Percentiles rank a stretch among this genome's conserved stretches.
Conservation (phyloP, 2,113 vertebrate species). For the Tyto alba region DNA sequence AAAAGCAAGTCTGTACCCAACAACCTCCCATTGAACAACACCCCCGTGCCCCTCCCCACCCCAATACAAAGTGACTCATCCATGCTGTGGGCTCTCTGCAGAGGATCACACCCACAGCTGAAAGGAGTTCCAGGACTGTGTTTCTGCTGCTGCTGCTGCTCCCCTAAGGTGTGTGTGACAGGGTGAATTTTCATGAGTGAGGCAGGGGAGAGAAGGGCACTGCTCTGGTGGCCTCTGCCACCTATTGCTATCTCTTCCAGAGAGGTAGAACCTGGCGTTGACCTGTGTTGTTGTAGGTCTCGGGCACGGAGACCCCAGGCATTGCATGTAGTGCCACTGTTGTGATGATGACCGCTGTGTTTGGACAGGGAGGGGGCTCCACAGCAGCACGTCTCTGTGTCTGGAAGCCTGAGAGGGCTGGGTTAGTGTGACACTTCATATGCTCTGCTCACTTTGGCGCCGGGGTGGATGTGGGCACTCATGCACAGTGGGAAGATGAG, state of each 20-base stretch:
- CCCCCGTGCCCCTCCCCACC: too few species aligned
- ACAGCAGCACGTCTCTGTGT: too few species aligned
- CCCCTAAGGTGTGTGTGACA: rapidly evolving
- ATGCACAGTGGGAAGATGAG: rapidly evolving
- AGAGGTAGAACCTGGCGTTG: background rate
- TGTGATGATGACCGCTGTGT: background rate
- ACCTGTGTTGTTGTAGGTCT: rapidly evolving
- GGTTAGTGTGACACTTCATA: background rate
- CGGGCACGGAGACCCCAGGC: background rate
- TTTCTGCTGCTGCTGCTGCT: background rate
- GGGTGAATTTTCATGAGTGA: background rate
- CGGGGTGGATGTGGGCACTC: background rate
- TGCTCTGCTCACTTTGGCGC: background rate
- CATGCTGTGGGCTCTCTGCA: background rate
- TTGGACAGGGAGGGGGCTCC: too few species aligned
- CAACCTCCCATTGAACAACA: background rate
- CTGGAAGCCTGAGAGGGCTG: background rate
- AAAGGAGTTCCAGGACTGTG: background rate
- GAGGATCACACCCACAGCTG: background rate
- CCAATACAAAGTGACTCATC: too few species aligned
- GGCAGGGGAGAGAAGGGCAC: background rate
- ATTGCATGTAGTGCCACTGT: background rate
- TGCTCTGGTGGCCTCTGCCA: background rate
- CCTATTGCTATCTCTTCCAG: background rate
- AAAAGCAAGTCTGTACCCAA: background rate